Percentiles rank a stretch among this genome's conserved stretches.
Evolutionary conservation across 2,797 vertebrate genomes (phyloP).

Genomic region (Rhynchonycteris naso): DNA sequence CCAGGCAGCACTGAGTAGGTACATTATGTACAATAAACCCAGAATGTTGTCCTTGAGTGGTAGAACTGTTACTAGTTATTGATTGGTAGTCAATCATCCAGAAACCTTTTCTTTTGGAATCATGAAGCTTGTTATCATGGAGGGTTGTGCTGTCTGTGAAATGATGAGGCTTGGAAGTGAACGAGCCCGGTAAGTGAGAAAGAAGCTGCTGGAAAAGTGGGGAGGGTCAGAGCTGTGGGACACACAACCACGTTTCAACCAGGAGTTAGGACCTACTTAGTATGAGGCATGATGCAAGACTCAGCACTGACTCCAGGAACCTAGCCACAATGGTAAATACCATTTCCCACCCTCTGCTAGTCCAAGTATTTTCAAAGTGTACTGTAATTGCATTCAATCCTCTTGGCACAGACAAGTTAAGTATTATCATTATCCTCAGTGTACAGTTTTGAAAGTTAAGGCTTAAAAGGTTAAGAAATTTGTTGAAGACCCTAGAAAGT

Average conservation of each 20-base stretch:
- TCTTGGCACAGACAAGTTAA: neutral
- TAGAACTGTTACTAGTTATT: neutral
- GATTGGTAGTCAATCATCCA: neutral
- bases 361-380: neutral
- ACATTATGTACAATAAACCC: neutral
- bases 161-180: neutral
- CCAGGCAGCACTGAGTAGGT: neutral
- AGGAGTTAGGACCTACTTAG: neutral
- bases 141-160: neutral
- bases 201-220: neutral
- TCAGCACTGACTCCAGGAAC: neutral
- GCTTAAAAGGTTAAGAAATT: neutral
- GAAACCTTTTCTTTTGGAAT: neutral
- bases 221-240: neutral
- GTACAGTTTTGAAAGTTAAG: neutral
- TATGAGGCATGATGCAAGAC: neutral
- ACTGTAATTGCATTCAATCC: neutral
- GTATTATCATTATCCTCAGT: neutral
- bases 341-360: neutral
- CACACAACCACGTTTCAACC: neutral
- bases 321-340: neutral
- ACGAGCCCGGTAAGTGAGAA: neutral
- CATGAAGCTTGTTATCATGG: neutral
- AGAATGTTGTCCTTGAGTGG: too few relatives aligned
- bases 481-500: neutral